Evolutionary conservation across 2,888 invertebrate species (phyloP).

Genomic region (Tetranychus truncatus): DNA sequence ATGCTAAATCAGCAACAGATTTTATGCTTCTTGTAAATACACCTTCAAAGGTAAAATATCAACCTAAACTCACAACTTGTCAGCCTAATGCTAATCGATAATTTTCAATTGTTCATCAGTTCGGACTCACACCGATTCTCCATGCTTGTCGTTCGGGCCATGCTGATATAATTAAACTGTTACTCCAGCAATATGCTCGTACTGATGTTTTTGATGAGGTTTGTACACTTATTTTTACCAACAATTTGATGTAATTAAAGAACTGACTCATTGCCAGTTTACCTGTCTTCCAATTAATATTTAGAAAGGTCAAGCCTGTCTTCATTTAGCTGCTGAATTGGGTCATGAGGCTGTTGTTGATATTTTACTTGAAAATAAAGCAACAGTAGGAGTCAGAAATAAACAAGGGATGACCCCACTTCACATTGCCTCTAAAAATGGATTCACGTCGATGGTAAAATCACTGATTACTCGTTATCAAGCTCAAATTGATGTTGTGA

Average conservation of each 20-base stretch:
- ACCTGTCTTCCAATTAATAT: constrained; percentile 36
- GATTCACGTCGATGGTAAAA: constrained; percentile 69
- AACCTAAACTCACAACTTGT: background rate
- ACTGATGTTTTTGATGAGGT: constrained; percentile 97
- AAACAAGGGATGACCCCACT: constrained; percentile 83
- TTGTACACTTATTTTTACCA: background rate
- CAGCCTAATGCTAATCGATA: background rate
- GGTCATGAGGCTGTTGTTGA: constrained; percentile 43
- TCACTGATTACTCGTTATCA: constrained; percentile 72
- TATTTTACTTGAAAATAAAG: constrained; percentile 68
- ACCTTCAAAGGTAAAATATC: constrained; percentile 43
- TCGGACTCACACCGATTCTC: constrained; percentile 81
- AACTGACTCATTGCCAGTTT: no score
- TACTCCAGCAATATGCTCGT: constrained; percentile 80
- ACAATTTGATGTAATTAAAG: background rate
- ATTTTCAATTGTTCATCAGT: constrained; percentile 21
- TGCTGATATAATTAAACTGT: constrained; percentile 61
- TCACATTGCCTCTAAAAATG: constrained; percentile 93
- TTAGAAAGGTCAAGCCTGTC: constrained; percentile 50
- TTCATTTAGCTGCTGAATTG: constrained; percentile 38
- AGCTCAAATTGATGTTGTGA: constrained; percentile 84
- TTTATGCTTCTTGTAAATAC: constrained; percentile 80
- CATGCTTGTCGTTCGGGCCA: constrained; percentile 92
- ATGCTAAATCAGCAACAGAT: constrained; percentile 67
- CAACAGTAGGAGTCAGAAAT: constrained; percentile 96